Evolutionary conservation across 2,888 invertebrate genomes (phyloP).

Genomic region (Caenorhabditis imperialis): DNA sequence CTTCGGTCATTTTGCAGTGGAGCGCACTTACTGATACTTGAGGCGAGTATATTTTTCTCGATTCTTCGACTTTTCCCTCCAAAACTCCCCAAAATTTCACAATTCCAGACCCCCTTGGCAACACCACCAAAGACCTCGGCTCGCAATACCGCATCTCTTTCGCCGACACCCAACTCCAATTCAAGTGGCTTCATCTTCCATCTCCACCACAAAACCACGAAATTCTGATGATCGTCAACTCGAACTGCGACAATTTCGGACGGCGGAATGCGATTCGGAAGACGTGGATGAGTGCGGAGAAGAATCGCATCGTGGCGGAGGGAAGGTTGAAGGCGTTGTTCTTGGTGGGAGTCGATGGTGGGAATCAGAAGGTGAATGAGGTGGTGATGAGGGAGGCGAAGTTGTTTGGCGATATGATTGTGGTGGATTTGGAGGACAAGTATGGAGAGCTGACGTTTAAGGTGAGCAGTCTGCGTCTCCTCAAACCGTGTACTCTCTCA

Average conservation of each 20-base stretch:
- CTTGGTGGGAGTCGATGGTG: conserved; percentile 2
- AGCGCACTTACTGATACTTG: too few species aligned
- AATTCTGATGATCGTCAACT: conserved; percentile 17
- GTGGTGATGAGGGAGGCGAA: conserved; percentile 19
- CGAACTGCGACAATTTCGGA: conserved; percentile 17
- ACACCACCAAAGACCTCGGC: background rate
- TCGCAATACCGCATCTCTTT: conserved; percentile 8
- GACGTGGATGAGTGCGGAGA: conserved; percentile 15
- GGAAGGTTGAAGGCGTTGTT: conserved; percentile 17
- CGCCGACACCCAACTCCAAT: conserved; percentile 1
- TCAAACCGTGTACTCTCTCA: too few species aligned
- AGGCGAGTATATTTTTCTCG: too few species aligned
- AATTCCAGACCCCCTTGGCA: conserved; percentile 3
- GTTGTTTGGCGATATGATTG: conserved; percentile 31
- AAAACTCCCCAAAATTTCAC: too few species aligned
- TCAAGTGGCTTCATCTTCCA: conserved; percentile 21
- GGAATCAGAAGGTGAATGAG: conserved; percentile 4
- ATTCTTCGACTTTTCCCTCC: too few species aligned
- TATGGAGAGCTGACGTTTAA: conserved; percentile 13
- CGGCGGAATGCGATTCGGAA: conserved; percentile 12
- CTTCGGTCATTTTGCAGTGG: too few species aligned
- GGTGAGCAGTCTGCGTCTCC: too few species aligned
- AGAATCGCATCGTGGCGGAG: conserved; percentile 4
- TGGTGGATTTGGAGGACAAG: conserved; percentile 10
- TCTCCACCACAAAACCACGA: background rate